These are phyloP conservation scores for Aphyosemion australe DNA, from an alignment of 2,113 vertebrate genomes.

Conservation along the genomic window DNA sequence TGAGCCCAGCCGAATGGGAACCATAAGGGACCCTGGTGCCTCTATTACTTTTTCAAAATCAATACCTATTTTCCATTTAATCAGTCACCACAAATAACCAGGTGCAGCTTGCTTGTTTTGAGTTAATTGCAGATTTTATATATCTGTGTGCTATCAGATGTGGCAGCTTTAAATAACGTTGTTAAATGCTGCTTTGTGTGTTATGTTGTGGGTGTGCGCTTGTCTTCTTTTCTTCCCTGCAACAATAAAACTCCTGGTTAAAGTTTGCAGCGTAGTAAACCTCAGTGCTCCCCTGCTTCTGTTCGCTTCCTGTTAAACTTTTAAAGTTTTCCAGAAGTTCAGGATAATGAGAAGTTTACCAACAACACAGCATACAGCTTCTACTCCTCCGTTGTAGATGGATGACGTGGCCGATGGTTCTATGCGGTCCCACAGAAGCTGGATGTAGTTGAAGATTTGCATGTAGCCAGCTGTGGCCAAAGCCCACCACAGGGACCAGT, in stretches of 20 bases:
- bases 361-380: conserved; percentile 71
- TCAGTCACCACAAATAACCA: conserved; percentile 12
- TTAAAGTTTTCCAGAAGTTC: neutral
- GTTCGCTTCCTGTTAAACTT: neutral
- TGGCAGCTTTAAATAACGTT: conserved; percentile 19
- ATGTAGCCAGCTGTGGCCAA: conserved; percentile 74
- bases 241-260: neutral
- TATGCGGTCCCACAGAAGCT: conserved; percentile 78
- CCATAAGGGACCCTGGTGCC: conserved; percentile 10
- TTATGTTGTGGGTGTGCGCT: neutral
- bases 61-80: conserved; percentile 37
- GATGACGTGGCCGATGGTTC: conserved; percentile 73
- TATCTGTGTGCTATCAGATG: conserved; percentile 16
- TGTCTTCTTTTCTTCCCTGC: neutral
- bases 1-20: conserved; percentile 13
- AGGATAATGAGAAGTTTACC: conserved; percentile 48
- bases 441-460: conserved; percentile 77
- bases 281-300: neutral
- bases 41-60: conserved; percentile 28
- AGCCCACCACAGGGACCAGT: conserved; percentile 80
- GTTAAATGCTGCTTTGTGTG: conserved; percentile 16
- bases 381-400: conserved; percentile 78
- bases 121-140: conserved; percentile 31
- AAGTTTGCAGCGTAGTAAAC: neutral
- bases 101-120: conserved; percentile 8